Percentiles rank a stretch among this genome's conserved stretches.
These are phyloP conservation scores for Callorhinus ursinus DNA, from an alignment of 2,113 vertebrate genomes.

Conservation along the genomic window DNA sequence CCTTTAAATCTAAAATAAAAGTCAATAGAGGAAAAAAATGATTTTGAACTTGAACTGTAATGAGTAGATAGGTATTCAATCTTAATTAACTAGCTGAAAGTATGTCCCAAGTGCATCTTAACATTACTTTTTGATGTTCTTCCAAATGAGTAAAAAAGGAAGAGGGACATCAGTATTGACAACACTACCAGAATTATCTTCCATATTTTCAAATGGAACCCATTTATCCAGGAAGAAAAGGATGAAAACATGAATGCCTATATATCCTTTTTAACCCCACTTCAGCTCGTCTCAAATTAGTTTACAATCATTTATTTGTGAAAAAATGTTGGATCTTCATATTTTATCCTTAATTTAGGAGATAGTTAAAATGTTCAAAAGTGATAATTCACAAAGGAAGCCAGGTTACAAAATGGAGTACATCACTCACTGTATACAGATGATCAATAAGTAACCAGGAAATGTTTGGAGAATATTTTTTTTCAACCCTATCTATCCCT, in stretches of 20 bases:
- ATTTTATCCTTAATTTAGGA: conserved; percentile 26
- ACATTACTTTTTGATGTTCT: conserved; percentile 11
- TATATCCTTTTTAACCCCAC: neutral
- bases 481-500: neutral
- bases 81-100: neutral
- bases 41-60: neutral
- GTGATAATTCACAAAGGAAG: neutral
- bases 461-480: neutral
- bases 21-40: neutral
- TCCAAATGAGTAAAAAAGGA: neutral
- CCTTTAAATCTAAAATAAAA: conserved; percentile 11
- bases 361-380: neutral
- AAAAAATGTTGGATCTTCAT: neutral
- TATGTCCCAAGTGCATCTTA: neutral
- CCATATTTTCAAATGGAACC: neutral
- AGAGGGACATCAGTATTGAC: neutral
- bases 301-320: neutral
- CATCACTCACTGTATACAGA: neutral
- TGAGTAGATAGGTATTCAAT: neutral
- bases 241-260: neutral
- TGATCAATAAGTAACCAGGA: neutral
- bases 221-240: neutral
- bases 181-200: neutral
- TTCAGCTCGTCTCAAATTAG: neutral
- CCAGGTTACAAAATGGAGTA: neutral